Evolutionary conservation across 2,797 vertebrate genomes (phyloP).

Genomic region (Galagoides demidoff): DNA sequence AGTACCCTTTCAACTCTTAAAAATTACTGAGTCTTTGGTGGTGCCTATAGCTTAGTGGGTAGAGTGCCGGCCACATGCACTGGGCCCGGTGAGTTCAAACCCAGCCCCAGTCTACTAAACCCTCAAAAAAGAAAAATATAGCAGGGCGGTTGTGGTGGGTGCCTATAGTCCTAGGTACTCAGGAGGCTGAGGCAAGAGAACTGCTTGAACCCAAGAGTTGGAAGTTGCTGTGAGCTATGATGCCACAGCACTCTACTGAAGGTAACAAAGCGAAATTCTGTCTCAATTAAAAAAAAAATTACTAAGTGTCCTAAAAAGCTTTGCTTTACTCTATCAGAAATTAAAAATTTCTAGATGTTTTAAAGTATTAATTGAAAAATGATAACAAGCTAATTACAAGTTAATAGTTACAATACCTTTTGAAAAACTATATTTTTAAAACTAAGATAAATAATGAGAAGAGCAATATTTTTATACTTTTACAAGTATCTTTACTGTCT

Average conservation of each 20-base stretch:
- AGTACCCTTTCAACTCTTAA: background rate
- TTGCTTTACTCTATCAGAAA: background rate
- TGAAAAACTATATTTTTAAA: background rate
- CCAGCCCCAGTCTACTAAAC: too few relatives aligned
- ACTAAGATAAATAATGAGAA: background rate
- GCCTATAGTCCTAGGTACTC: too few relatives aligned
- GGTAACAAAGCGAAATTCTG: too few relatives aligned
- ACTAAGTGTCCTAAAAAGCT: background rate
- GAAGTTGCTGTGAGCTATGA: too few relatives aligned
- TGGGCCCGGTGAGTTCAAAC: too few relatives aligned
- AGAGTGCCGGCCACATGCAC: too few relatives aligned
- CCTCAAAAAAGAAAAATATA: too few relatives aligned
- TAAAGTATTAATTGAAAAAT: background rate
- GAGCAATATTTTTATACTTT: background rate
- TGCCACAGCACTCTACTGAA: too few relatives aligned
- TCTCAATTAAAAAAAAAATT: background rate
- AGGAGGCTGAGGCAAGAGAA: too few relatives aligned
- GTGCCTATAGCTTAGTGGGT: too few relatives aligned
- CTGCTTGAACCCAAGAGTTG: too few relatives aligned
- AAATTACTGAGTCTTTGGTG: background rate
- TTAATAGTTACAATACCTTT: background rate
- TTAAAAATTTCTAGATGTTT: background rate
- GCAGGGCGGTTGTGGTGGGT: too few relatives aligned
- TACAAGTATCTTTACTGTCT: background rate
- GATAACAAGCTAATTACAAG: background rate